Evolutionary conservation across 2,113 vertebrate genomes (phyloP), one percentile per base, ranked within the genome.

Genomic region (Antechinus flavipes): DNA sequence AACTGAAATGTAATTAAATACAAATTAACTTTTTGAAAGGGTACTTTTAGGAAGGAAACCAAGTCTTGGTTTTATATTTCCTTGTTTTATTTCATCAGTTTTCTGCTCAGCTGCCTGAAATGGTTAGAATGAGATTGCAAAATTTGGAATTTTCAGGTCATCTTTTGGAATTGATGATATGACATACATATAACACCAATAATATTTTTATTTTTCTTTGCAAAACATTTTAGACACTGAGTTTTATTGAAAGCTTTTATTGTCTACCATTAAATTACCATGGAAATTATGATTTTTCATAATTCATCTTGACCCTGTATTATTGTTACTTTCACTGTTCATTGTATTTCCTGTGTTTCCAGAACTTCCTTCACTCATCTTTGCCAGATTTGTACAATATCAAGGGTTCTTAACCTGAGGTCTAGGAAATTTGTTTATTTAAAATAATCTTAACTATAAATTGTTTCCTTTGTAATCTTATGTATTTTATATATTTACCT

Each of bases 31-130:
- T 52, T 93, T 92, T 49, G 54, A 94, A 68, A 92, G 95, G 92
- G 90, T 55, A 47, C 54, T n/a, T 84, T 84, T 42, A 84, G n/a
- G 95, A 92, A 56, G 54, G 52, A 89, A 3, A 91, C 1, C 53
- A 94, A 97, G 61, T 25, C 54, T 84, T 35, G 93, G 50, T 52
- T 91, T 94, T 95, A 89, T 50, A 53, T 96, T 96, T 94, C 84
- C 68, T 84, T 42, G 35, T 94, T 93, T 55, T 55, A 1, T 12
- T 89, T 91, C 94, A 93, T 93, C 93, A 95, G 91, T 96, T 97
- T 94, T 91, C 22, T 93, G 68, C 22, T 0, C 19, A 89, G 68
- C 56, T 54, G 89, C 91, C 84, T 27, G 49, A 42, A 49, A 93
- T 46, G 92, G 61, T 9, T 95, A 55, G 92, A 76, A 50, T 54